phyloP scores from a whole-genome alignment of 2,113 vertebrate species.

The Microcebus ravelobensis region DNA sequence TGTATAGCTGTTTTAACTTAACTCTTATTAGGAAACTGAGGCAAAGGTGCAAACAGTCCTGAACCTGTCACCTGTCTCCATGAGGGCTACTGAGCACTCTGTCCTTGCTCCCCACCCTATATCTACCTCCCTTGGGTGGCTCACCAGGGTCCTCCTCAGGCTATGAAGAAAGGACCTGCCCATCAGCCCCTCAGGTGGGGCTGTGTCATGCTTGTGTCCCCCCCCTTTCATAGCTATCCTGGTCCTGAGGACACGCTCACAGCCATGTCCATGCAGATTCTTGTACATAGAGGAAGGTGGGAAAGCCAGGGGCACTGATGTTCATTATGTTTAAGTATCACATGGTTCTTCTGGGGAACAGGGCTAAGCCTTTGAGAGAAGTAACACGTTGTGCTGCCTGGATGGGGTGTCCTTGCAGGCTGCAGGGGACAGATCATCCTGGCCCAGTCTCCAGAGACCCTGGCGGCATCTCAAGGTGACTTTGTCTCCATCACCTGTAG shows the following conservation, averaged over 20 bases:
- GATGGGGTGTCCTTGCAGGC: neutral
- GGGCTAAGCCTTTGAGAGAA: neutral
- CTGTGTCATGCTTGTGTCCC: neutral
- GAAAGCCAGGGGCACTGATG: too few relatives aligned
- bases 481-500: constrained; percentile 36
- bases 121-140: neutral
- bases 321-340: neutral
- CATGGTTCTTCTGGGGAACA: neutral
- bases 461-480: neutral
- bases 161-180: rapidly evolving
- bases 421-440: neutral
- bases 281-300: too few relatives aligned
- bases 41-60: neutral
- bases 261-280: neutral
- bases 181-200: rapidly evolving
- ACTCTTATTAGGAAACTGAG: neutral
- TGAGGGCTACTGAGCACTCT: too few relatives aligned
- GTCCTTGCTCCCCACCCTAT: neutral
- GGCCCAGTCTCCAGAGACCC: constrained; percentile 45
- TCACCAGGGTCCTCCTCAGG: neutral
- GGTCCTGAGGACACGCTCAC: rapidly evolving
- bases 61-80: neutral
- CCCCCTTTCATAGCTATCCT: neutral
- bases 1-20: neutral
- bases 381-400: neutral